A percentile compares a stretch with the other conserved stretches of the same genome.
These are phyloP conservation scores for Bombus sylvicola DNA, from an alignment of 1,140 invertebrate species.

Conservation along the genomic window DNA sequence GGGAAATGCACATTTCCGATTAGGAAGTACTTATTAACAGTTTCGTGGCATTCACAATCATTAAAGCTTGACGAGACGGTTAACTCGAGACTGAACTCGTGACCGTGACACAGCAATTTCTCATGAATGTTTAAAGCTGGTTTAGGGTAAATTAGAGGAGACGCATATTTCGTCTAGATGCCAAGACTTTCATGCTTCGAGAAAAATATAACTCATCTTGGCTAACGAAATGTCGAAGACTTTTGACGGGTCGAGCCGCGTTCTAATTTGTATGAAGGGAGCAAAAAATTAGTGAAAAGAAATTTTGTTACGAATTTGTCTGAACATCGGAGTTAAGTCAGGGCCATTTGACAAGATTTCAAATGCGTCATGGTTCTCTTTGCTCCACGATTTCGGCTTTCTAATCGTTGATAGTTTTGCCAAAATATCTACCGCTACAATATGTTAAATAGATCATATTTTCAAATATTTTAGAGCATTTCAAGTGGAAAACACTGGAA, in stretches of 20 bases:
- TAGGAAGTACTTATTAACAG: background rate
- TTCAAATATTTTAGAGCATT: background rate
- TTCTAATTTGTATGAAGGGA: background rate
- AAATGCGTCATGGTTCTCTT: background rate
- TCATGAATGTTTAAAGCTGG: background rate
- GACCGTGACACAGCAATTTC: slow-evolving; percentile 20
- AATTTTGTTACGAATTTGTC: background rate
- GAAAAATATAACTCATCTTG: slow-evolving; percentile 14
- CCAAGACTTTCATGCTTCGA: slow-evolving; percentile 10
- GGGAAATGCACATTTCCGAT: background rate
- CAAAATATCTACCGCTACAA: background rate
- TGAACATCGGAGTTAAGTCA: background rate
- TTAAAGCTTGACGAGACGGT: background rate
- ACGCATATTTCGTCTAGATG: slow-evolving; percentile 17
- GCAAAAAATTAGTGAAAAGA: background rate
- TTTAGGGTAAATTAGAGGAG: slow-evolving; percentile 4
- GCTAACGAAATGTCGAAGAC: background rate
- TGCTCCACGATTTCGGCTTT: background rate
- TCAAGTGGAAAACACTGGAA: too few species aligned
- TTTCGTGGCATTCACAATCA: background rate
- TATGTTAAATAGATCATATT: background rate
- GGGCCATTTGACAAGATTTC: slow-evolving; percentile 2
- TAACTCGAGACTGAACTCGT: background rate
- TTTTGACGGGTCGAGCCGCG: background rate
- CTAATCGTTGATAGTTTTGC: background rate